Base-by-base conservation (phyloP, 2,797 vertebrate genomes). In the Odontamblyopus lacepedii region DNA sequence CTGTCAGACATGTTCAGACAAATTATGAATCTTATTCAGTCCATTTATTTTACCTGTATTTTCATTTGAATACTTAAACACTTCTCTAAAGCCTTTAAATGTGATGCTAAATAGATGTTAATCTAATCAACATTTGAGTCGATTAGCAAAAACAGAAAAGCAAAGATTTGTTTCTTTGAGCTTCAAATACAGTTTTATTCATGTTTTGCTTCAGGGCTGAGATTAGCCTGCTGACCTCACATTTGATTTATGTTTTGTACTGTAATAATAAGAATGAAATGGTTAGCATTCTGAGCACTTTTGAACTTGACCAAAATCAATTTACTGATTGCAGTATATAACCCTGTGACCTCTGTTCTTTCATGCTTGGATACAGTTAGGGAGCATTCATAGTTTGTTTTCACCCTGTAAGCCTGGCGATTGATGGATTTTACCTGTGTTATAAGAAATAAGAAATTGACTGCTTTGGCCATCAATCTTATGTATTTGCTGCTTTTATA, bases 1-100 rank as follows among this genome's bases (percentile, higher is more conserved):
- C 44, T 15, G 15, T 48, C 3, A 15, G 11, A 13, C 44, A 48
- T 48, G 4, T 15, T 48, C 44, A 12, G 6, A 35, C 7, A 38
- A 38, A 5, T 26, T 48, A 13, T 32, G 26, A 65, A 32, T 69
- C n/a, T 69, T 74, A 76, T 73, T 11, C 38, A 44, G 19, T 77
- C 51, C 6, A 19, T 77, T 79, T 72, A 16, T 69, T 74, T 67
- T n/a, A 8, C n/a, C 75, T 79, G 75, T 73, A 68, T 26, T 53
- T 71, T 23, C 61, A 77, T 72, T 6, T 64, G 69, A 74, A 76
- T 64, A 66, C 16, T 50, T 38, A 63, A 18, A 6, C 60, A 19
- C 29, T 23, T 64, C 76, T 78, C 66, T 26, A 55, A 67, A 59
- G 60, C 64, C 6, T 72, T 26, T 60, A 75, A 73, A 55, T 67